These are phyloP conservation scores for Vulpes vulpes DNA, from an alignment of 2,113 vertebrate genomes.

Conservation along the genomic window DNA sequence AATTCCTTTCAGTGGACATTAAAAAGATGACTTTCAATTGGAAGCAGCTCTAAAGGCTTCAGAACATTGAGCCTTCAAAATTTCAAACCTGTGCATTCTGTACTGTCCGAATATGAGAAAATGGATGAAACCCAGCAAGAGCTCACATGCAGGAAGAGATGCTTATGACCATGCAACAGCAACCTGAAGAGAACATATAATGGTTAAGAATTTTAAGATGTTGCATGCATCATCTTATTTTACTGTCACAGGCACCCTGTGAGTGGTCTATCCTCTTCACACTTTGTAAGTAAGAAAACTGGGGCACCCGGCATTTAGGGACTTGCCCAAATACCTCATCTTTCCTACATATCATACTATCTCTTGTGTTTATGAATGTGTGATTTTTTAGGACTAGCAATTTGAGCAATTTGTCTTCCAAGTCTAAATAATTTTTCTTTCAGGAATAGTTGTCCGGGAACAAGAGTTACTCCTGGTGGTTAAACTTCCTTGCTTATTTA, in stretches of 20 bases:
- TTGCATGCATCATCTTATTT: not conserved
- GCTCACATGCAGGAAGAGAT: not conserved
- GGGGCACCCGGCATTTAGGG: not conserved
- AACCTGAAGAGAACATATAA: not conserved
- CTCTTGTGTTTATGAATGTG: not conserved
- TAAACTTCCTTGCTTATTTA: conserved; percentile 20
- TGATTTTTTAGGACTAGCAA: not conserved
- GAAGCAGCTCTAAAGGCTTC: conserved; percentile 59
- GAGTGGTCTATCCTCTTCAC: not conserved
- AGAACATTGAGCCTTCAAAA: conserved; percentile 36
- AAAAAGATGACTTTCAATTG: conserved; percentile 71
- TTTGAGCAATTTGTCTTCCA: not conserved
- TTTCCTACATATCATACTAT: not conserved
- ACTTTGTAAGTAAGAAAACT: not conserved
- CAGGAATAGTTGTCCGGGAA: not conserved
- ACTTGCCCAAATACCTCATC: not conserved
- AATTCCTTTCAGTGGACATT: conserved; percentile 70
- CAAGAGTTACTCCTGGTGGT: not conserved
- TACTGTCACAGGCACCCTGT: not conserved
- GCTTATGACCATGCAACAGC: not conserved
- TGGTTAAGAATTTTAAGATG: not conserved
- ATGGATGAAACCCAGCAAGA: not conserved
- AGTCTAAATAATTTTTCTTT: not conserved
- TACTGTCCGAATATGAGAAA: not conserved
- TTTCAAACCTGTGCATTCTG: conserved; percentile 37